Percentiles rank a stretch among this genome's conserved stretches.
These are phyloP conservation scores for Cheilosia vulpina DNA, from an alignment of 2,888 invertebrate genomes.

Conservation along the genomic window DNA sequence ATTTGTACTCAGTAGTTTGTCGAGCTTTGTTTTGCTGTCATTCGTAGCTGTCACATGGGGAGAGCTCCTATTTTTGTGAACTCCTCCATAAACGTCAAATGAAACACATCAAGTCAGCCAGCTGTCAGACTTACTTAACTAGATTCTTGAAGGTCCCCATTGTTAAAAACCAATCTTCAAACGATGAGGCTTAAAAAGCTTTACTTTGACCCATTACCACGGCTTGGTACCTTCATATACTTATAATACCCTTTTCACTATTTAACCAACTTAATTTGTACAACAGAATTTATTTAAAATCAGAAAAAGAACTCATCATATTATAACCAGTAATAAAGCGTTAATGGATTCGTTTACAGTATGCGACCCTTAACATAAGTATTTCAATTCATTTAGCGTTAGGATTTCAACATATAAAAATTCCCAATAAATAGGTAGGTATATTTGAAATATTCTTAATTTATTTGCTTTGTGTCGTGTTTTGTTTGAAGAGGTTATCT, in stretches of 20 bases:
- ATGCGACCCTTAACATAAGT: conserved; percentile 16
- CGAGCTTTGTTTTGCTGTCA: too few relatives aligned
- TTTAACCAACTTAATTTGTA: neutral
- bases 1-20: too few relatives aligned
- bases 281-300: neutral
- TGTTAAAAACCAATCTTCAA: too few relatives aligned
- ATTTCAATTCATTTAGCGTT: conserved; percentile 28
- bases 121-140: too few relatives aligned
- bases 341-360: neutral
- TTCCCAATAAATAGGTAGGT: conserved; percentile 14
- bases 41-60: too few relatives aligned
- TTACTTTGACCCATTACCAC: too few relatives aligned
- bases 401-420: conserved; percentile 23
- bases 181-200: too few relatives aligned
- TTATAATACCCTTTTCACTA: neutral
- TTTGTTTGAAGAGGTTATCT: conserved; percentile 10
- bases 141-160: too few relatives aligned
- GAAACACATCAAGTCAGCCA: too few relatives aligned
- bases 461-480: conserved; percentile 19
- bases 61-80: too few relatives aligned
- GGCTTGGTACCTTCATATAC: too few relatives aligned
- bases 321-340: neutral
- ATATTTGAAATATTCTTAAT: conserved; percentile 16
- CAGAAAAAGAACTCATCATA: neutral
- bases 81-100: too few relatives aligned